Percentiles rank a stretch among this genome's conserved stretches.
phyloP scores from a whole-genome alignment of 1,140 invertebrate genomes.

The Coelopa frigida region DNA sequence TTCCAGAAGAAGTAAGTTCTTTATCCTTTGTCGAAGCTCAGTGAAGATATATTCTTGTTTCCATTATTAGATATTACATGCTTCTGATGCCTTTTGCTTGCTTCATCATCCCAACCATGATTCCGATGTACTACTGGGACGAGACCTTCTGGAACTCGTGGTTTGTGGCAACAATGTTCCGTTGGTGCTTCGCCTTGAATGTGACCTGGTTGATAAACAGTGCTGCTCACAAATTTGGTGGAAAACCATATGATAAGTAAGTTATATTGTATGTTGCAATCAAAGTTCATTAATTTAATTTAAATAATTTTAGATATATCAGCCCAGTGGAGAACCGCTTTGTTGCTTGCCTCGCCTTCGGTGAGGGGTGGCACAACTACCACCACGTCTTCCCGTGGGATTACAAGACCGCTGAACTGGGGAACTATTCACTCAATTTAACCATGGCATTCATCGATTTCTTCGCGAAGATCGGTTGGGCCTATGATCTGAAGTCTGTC shows the following conservation, averaged over 20 bases:
- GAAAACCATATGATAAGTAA: constrained; percentile 82
- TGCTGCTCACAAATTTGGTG: constrained; percentile 84
- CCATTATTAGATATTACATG: constrained; percentile 63
- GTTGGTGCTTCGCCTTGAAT: constrained; percentile 79
- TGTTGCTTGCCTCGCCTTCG: constrained; percentile 62
- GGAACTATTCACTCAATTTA: constrained; percentile 68
- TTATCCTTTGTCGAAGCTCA: constrained; percentile 1
- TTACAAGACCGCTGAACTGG: constrained; percentile 76
- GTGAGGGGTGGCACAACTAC: constrained; percentile 91
- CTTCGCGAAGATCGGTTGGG: constrained; percentile 73
- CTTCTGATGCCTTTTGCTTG: constrained; percentile 70
- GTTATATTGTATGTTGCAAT: constrained; percentile 20
- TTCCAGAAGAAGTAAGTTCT: constrained; percentile 72
- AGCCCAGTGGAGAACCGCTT: constrained; percentile 63
- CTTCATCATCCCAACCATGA: constrained; percentile 75
- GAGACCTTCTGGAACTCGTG: constrained; percentile 72
- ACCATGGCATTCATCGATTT: constrained; percentile 80
- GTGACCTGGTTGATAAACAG: constrained; percentile 93
- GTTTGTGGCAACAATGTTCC: constrained; percentile 70
- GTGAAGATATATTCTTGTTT: not conserved
- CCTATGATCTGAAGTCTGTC: constrained; percentile 79
- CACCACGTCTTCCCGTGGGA: constrained; percentile 92
- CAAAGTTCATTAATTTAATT: constrained; percentile 13
- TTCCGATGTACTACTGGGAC: constrained; percentile 75
- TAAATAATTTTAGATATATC: constrained; percentile 50